A percentile compares a stretch with the other conserved stretches of the same genome.
These are phyloP conservation scores for Yoshiicerus persimilis DNA, from an alignment of 1,140 invertebrate genomes.

Conservation along the genomic window DNA sequence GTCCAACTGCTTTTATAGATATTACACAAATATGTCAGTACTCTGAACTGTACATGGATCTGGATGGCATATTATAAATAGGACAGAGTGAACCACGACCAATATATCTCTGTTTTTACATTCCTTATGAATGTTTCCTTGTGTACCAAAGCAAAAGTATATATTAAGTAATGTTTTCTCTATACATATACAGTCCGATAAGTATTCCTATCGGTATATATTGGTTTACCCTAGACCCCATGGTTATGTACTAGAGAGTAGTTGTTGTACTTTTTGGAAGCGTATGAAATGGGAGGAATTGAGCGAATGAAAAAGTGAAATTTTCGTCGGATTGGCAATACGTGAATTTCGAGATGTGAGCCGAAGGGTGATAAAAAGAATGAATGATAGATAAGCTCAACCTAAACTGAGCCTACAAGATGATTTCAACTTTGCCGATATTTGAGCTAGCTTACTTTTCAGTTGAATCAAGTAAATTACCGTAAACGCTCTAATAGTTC, in stretches of 20 bases:
- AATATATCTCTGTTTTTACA: no score
- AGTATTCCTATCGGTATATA: neutral
- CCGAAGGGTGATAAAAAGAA: constrained; percentile 34
- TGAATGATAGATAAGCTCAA: constrained; percentile 31
- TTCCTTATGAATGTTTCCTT: neutral
- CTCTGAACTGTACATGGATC: no score
- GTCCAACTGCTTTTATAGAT: neutral
- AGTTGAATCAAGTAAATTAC: neutral
- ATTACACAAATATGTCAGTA: neutral
- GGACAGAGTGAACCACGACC: no score
- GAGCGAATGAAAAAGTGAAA: constrained; percentile 10
- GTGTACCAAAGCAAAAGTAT: neutral
- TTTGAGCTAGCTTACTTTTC: neutral
- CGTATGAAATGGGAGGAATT: neutral
- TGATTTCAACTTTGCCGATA: neutral
- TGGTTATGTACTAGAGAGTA: neutral
- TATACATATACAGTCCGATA: neutral
- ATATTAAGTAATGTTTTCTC: no score
- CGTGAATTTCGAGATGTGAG: constrained; percentile 20
- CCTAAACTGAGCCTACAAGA: neutral
- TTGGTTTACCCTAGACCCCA: neutral
- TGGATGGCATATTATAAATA: no score
- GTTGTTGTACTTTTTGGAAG: neutral
- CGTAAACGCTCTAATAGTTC: neutral
- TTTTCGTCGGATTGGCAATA: constrained; percentile 9